Evolutionary conservation across 2,888 invertebrate species (phyloP), one percentile per base, ranked within the genome.

Genomic region (Catocala sponsa): DNA sequence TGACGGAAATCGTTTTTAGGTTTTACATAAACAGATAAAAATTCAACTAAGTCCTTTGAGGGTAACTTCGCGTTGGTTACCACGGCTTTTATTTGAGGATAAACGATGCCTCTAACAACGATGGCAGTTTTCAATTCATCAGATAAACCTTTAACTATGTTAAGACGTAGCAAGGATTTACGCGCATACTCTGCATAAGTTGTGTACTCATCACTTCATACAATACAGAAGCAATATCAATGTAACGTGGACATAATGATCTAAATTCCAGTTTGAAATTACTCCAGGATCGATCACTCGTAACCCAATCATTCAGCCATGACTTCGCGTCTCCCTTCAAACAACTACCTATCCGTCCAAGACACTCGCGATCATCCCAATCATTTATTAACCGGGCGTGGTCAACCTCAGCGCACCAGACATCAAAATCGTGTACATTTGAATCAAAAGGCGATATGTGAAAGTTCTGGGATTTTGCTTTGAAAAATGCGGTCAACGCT

Each of bases 281-380:
- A 15, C 15, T 15, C 15, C 15, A 15, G 15, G 15, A 15, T 15
- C 15, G 15, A 15, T 15, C 15, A 15, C 15, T 15, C 15, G 15
- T 15, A 2, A 56, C 13, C 55, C 55, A 56, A 5, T 56, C 48
- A 15, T 48, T 48, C 5, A 56, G 15, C 55, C 55, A 56, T 4
- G n/a, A 32, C 32, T 32, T 49, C 9, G 42, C 55, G 4, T 49
- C 48, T 2, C 55, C 55, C 2, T 41, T 38, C 4, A 56, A 41
- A 12, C 55, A 42, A 32, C 42, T 32, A 9, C 55, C 55, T 10
- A 56, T 42, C 0, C 55, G 55, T 12, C 49, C 55, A 0, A 56
- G 32, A 2, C 55, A 56, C 5, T 56, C 49, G 7, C 41, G 47
- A 43, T 49, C 49, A 11, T 32, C 48, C 42, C 55, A 56, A 12